Evolutionary conservation across 2,888 invertebrate genomes (phyloP), one percentile per base, ranked within the genome.

Genomic region (Acleris holmiana): DNA sequence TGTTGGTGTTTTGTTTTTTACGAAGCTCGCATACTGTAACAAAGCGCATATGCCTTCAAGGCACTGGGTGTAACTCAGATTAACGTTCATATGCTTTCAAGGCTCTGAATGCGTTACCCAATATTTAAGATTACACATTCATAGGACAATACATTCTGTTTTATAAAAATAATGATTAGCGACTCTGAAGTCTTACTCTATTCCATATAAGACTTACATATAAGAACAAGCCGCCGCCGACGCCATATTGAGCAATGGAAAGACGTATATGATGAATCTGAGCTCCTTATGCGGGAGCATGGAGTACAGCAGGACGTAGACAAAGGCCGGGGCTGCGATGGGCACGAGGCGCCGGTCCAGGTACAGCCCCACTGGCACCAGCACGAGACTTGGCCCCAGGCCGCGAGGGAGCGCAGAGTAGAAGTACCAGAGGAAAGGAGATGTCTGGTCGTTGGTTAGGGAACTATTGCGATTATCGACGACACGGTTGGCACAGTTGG

Each of bases 341-440:
- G 94, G 94, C 55, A 96, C 89, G 54, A 96, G 93, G 71, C 98
- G 93, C 59, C 94, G 89, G 79, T 98, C 97, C 72, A 96, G 91
- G 71, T 94, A 94, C 50, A 96, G 80, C 35, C 98, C 98, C 23
- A 97, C 76, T 1, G 98, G 98, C 60, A 98, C 93, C 53, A 99
- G 93, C 8, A 97, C 78, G 23, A 97, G 82, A 23, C 98, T 97
- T 0, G 95, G 94, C 0, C 96, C 97, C 82, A 99, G 94, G 0
- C 98, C 97, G 61, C 99, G 94, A 0, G 99, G 99, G 47, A 99
- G 91, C 0, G 98, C 99, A 0, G 99, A 99, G 85, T 99, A 99
- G 85, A 99, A 99, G 87, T 99, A 99, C 99, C 99, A 99, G 2
- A 98, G 86, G 86, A 98, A 98, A 65, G 99, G 99, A 5, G 96